These are phyloP conservation scores for Leptestheria dahalacensis DNA, from an alignment of 1,140 invertebrate species.

Conservation along the genomic window DNA sequence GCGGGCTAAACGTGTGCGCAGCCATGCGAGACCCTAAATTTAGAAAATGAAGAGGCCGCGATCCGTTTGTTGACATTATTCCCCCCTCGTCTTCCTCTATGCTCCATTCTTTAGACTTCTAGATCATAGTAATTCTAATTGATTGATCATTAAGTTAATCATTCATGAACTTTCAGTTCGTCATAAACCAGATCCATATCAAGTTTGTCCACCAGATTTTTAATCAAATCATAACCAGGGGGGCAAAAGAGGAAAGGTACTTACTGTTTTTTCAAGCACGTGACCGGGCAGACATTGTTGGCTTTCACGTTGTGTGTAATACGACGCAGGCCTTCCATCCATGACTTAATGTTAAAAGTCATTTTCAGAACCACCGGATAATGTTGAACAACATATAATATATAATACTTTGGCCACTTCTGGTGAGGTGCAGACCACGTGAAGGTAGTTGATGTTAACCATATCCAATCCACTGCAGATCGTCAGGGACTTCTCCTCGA, in stretches of 20 bases:
- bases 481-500: conserved; percentile 91
- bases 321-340: conserved; percentile 83
- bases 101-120: too few relatives aligned
- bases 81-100: neutral
- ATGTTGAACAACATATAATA: too few relatives aligned
- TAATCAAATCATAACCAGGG: too few relatives aligned
- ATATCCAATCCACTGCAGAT: conserved; percentile 98
- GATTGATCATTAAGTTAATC: too few relatives aligned
- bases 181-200: too few relatives aligned
- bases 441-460: conserved; percentile 96
- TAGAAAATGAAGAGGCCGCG: neutral
- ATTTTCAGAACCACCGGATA: too few relatives aligned
- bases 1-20: neutral
- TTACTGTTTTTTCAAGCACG: conserved; percentile 98
- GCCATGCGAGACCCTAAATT: neutral
- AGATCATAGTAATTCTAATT: too few relatives aligned
- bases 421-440: conserved; percentile 83
- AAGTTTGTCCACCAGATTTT: too few relatives aligned
- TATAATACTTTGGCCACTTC: conserved; percentile 85
- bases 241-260: too few relatives aligned
- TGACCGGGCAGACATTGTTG: conserved; percentile 97
- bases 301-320: conserved; percentile 98
- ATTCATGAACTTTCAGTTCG: too few relatives aligned
- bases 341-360: too few relatives aligned
- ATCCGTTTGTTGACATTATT: neutral